These are phyloP conservation scores for Hyposoter dolosus DNA, from an alignment of 2,888 invertebrate species.

Conservation along the genomic window DNA sequence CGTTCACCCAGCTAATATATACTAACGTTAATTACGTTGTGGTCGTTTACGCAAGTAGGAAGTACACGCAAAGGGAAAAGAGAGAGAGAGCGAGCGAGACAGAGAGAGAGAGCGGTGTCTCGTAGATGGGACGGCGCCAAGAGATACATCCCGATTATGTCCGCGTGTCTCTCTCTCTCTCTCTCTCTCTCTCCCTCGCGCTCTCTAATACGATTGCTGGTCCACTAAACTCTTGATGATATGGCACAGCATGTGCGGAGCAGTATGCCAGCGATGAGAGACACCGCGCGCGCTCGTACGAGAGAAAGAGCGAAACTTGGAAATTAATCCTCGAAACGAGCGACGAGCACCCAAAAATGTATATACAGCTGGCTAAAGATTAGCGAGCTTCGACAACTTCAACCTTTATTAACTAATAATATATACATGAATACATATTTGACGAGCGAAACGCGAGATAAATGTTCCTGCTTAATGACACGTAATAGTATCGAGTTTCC, in stretches of 20 bases:
- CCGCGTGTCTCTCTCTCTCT: conserved; percentile 1
- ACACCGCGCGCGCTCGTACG: background rate
- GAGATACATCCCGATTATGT: conserved; percentile 58
- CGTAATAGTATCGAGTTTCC: conserved; percentile 8
- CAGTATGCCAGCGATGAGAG: conserved; percentile 43
- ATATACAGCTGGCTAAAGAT: conserved; percentile 36
- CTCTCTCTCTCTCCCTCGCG: background rate
- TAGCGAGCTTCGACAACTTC: conserved; percentile 10
- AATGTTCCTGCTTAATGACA: conserved; percentile 14
- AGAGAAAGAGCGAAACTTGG: conserved; percentile 11
- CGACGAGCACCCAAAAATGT: conserved; percentile 27
- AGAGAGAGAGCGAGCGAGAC: conserved; percentile 9
- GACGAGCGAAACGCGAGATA: background rate
- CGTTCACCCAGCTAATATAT: conserved; percentile 42
- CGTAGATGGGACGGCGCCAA: conserved; percentile 63
- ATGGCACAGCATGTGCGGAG: conserved; percentile 41
- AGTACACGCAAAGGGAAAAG: conserved; percentile 44
- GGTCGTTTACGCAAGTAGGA: conserved; percentile 66
- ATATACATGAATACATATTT: background rate
- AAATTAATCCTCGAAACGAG: conserved; percentile 49
- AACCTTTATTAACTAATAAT: conserved; percentile 15
- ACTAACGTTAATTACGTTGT: conserved; percentile 63
- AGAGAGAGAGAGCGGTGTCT: conserved; percentile 30
- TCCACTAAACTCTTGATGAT: conserved; percentile 32
- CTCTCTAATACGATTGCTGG: conserved; percentile 17